Conservation (phyloP, 2,888 invertebrate genomes). For the Neoscelio sp. region DNA sequence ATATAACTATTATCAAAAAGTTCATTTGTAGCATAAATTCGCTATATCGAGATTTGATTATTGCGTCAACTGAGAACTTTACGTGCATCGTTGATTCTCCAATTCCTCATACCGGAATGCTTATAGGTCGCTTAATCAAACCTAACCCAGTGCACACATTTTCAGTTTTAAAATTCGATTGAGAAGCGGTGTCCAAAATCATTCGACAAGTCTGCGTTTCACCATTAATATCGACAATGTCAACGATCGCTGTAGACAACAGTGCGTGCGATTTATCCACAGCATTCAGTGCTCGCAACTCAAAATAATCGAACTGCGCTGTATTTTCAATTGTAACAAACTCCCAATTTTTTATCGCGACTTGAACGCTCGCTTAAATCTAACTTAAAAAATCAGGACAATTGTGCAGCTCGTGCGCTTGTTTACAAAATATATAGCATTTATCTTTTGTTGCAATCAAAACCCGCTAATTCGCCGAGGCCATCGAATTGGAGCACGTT, state of each 20-base stretch:
- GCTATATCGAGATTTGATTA: constrained; percentile 23
- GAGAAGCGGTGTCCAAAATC: not conserved
- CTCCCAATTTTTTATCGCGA: no score
- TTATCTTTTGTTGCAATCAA: no score
- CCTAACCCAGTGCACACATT: constrained; percentile 4
- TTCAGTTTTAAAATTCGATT: constrained; percentile 12
- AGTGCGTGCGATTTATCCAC: constrained; percentile 7
- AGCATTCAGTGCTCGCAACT: no score
- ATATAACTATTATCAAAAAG: constrained; percentile 29
- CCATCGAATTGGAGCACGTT: no score
- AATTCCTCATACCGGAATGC: constrained; percentile 30
- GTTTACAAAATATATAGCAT: no score
- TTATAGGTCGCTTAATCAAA: constrained; percentile 1
- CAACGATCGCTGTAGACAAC: constrained; percentile 5
- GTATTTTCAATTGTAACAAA: no score
- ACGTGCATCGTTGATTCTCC: constrained; percentile 10
- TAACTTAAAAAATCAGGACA: no score
- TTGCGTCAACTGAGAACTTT: constrained; percentile 10
- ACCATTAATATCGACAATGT: not conserved
- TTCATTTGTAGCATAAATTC: constrained; percentile 12
- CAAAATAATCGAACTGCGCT: no score
- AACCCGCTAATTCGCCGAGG: no score
- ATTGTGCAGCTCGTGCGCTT: no score
- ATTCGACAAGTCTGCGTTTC: not conserved
- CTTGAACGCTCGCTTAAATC: no score